phyloP scores from a whole-genome alignment of 2,113 vertebrate genomes.

The Riparia riparia region DNA sequence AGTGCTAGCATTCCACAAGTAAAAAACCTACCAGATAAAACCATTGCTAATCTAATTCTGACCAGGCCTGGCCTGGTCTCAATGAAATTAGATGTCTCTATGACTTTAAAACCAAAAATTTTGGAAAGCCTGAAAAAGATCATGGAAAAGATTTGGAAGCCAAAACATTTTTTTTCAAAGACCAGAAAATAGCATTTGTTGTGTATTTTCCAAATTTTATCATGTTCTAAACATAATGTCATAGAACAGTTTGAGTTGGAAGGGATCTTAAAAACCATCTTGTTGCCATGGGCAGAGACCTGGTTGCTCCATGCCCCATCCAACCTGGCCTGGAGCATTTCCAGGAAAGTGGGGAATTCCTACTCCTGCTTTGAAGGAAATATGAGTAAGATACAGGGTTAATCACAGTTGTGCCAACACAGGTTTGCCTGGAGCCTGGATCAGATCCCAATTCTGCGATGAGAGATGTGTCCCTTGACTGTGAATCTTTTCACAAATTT shows the following conservation, averaged over 20 bases:
- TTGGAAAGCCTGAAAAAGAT: neutral
- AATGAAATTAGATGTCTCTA: neutral
- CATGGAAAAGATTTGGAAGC: neutral
- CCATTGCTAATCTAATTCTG: neutral
- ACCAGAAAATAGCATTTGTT: neutral
- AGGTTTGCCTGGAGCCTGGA: neutral
- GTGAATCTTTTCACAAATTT: neutral
- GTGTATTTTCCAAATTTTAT: neutral
- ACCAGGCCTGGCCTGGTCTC: accelerated
- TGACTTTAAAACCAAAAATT: neutral
- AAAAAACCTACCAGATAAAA: neutral
- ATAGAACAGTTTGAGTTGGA: neutral
- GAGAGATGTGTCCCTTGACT: neutral
- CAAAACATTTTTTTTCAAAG: neutral
- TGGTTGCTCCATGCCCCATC: neutral
- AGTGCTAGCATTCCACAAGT: neutral
- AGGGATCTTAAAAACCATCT: neutral
- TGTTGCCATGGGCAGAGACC: neutral
- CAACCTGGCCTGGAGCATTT: neutral
- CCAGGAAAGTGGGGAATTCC: neutral
- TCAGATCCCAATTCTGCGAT: neutral
- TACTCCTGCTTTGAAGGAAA: neutral
- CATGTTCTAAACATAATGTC: neutral
- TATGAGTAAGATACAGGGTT: neutral
- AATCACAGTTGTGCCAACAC: neutral